Conservation (phyloP, 2,113 vertebrate genomes). For the Burhinus oedicnemus region DNA sequence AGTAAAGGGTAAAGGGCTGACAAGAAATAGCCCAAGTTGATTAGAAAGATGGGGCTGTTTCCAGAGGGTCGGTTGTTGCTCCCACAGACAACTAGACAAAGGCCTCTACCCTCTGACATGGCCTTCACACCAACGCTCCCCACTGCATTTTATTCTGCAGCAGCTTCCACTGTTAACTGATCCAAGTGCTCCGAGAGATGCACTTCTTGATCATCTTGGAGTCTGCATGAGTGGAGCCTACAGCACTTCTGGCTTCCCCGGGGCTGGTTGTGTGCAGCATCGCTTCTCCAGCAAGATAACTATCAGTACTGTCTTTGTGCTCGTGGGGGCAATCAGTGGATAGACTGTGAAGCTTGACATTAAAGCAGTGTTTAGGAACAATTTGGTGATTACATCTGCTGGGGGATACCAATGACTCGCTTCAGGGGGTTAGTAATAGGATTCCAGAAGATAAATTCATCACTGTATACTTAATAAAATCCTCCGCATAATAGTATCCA, state of each 20-base stretch:
- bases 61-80: not conserved
- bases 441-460: slow-evolving; percentile 44
- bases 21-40: not conserved
- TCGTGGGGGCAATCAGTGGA: not conserved
- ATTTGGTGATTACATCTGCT: slow-evolving; percentile 45
- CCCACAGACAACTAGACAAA: no score
- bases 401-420: slow-evolving; percentile 21
- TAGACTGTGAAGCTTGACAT: not conserved
- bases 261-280: not conserved
- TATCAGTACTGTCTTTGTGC: not conserved
- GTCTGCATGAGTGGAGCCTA: not conserved
- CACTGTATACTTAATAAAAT: slow-evolving; percentile 63
- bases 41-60: not conserved
- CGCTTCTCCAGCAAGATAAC: not conserved
- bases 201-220: not conserved
- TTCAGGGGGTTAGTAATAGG: slow-evolving; percentile 5
- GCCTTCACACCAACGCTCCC: not conserved
- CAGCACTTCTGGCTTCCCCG: not conserved
- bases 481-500: not conserved
- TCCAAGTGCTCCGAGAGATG: rapidly evolving
- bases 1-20: not conserved
- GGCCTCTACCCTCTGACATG: no score
- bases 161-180: not conserved
- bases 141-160: rapidly evolving
- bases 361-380: slow-evolving; percentile 28